A percentile compares a stretch with the other conserved stretches of the same genome.
These are phyloP conservation scores for Parnassius smintheus DNA, from an alignment of 2,888 invertebrate genomes.

Conservation along the genomic window DNA sequence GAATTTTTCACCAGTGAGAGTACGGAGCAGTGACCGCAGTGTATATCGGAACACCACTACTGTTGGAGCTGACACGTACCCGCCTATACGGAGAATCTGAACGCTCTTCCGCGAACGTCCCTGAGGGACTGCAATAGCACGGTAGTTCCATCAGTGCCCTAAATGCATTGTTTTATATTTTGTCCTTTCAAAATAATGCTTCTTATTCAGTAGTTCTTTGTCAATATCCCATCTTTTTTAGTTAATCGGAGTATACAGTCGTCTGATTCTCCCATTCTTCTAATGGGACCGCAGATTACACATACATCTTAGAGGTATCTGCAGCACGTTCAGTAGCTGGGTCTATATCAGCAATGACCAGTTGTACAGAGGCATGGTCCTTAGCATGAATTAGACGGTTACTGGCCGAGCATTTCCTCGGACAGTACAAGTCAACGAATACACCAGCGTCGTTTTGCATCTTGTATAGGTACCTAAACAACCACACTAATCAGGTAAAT, in stretches of 20 bases:
- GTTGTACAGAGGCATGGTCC: no score
- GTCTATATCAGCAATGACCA: no score
- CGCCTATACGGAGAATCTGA: no score
- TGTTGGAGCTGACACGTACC: no score
- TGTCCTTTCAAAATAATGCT: slow-evolving; percentile 25
- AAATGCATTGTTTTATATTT: slow-evolving; percentile 39
- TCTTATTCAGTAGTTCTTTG: slow-evolving; percentile 82
- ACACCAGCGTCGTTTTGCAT: slow-evolving; percentile 99
- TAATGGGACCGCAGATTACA: slow-evolving; percentile 97
- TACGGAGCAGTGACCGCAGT: no score
- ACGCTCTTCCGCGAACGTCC: no score
- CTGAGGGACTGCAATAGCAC: no score
- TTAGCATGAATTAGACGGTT: no score
- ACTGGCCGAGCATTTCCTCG: no score
- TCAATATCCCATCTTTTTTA: slow-evolving; percentile 95
- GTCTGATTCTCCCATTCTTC: slow-evolving; percentile 98
- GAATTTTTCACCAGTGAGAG: no score
- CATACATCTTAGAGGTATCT: slow-evolving; percentile 94
- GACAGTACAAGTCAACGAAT: slow-evolving; percentile 49
- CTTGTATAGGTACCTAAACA: slow-evolving; percentile 57
- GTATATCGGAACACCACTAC: no score
- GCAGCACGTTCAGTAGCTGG: slow-evolving; percentile 78
- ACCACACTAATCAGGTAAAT: slow-evolving; percentile 55
- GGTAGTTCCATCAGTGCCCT: no score
- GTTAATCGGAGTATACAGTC: slow-evolving; percentile 97